These are phyloP conservation scores for Acleris laterana DNA, from an alignment of 2,888 invertebrate genomes.

Conservation along the genomic window DNA sequence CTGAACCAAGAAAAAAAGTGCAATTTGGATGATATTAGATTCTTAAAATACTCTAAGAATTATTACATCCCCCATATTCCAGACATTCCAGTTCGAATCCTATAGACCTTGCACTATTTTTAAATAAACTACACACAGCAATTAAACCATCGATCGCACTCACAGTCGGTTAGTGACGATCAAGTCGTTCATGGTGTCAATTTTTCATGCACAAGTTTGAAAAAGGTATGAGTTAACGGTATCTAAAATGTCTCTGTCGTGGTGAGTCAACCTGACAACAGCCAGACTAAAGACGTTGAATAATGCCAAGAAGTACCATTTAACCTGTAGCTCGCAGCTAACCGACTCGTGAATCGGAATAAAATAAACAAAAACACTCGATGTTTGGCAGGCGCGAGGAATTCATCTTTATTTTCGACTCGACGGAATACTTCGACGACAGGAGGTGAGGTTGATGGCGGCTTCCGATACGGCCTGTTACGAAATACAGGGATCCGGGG, in stretches of 20 bases:
- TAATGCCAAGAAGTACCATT: not conserved
- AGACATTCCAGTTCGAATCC: too few relatives aligned
- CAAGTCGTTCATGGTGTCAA: too few relatives aligned
- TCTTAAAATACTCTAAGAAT: too few relatives aligned
- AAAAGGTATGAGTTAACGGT: too few relatives aligned
- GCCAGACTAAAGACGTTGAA: not conserved
- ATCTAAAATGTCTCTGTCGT: not conserved
- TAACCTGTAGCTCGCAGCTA: not conserved
- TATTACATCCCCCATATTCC: too few relatives aligned
- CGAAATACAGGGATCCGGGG: not conserved
- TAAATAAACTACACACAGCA: too few relatives aligned
- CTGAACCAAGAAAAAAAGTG: too few relatives aligned
- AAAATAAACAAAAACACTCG: constrained; percentile 60
- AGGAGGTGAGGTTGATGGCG: constrained; percentile 41
- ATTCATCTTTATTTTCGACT: constrained; percentile 57
- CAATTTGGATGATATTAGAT: too few relatives aligned
- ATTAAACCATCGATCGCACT: too few relatives aligned
- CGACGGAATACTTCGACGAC: constrained; percentile 43
- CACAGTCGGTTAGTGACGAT: too few relatives aligned
- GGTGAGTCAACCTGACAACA: not conserved
- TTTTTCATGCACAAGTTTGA: too few relatives aligned
- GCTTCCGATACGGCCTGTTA: constrained; percentile 16
- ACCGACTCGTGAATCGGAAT: constrained; percentile 44
- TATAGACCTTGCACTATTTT: too few relatives aligned
- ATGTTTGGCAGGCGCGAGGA: constrained; percentile 58